phyloP scores from a whole-genome alignment of 2,888 invertebrate genomes.

The Dasypogon diadema region DNA sequence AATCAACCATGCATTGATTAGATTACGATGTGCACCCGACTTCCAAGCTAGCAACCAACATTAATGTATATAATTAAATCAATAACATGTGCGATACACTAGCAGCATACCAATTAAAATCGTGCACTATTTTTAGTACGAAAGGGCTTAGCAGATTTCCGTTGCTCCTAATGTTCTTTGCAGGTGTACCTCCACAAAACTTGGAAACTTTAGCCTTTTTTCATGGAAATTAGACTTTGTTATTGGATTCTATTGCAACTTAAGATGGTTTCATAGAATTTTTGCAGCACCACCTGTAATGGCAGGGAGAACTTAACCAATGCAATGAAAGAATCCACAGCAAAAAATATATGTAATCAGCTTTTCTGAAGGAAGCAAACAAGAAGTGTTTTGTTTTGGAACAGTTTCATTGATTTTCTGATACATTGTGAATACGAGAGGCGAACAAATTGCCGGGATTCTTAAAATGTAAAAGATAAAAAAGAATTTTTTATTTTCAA shows the following conservation, averaged over 20 bases:
- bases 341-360: slow-evolving; percentile 2
- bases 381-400: too few relatives aligned
- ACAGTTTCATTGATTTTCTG: not conserved
- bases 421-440: not conserved
- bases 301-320: slow-evolving; percentile 22
- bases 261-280: slow-evolving; percentile 18
- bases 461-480: not conserved
- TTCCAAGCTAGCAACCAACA: not conserved
- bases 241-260: not conserved
- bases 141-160: not conserved
- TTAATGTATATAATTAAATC: slow-evolving; percentile 24
- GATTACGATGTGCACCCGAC: slow-evolving; percentile 4
- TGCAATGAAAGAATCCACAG: not conserved
- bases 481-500: slow-evolving; percentile 4
- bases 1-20: slow-evolving; percentile 19
- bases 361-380: not conserved
- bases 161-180: not conserved
- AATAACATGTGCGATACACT: not conserved
- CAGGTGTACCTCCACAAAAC: not conserved
- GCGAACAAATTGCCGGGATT: not conserved
- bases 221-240: slow-evolving; percentile 17
- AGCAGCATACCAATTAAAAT: not conserved
- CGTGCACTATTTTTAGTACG: not conserved
- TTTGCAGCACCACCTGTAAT: not conserved
- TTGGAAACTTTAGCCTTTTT: not conserved